Percentiles rank a stretch among this genome's conserved stretches.
Evolutionary conservation across 2,888 invertebrate genomes (phyloP).

Genomic region (Ernsta delagoae): DNA sequence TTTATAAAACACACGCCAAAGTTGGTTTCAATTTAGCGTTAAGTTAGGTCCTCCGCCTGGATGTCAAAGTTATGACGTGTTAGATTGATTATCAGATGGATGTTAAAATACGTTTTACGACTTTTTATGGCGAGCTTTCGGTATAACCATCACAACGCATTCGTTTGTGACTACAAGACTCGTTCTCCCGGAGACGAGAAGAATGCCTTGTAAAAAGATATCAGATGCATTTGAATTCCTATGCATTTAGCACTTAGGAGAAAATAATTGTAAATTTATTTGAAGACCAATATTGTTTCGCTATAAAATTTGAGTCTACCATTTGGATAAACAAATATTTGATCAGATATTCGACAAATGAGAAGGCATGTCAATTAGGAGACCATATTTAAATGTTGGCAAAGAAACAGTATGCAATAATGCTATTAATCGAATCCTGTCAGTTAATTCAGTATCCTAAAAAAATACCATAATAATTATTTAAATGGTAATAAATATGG

Average conservation of each 20-base stretch:
- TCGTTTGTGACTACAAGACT: slow-evolving; percentile 65
- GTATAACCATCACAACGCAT: slow-evolving; percentile 73
- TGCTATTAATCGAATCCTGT: too few relatives aligned
- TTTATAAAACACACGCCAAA: slow-evolving; percentile 40
- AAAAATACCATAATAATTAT: too few relatives aligned
- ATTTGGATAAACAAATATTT: not conserved
- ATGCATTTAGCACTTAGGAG: slow-evolving; percentile 25
- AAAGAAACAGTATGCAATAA: too few relatives aligned
- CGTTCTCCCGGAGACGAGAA: slow-evolving; percentile 41
- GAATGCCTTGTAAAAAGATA: slow-evolving; percentile 30
- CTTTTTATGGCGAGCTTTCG: slow-evolving; percentile 79
- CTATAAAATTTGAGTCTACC: not conserved
- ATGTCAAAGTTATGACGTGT: slow-evolving; percentile 86
- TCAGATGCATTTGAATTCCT: slow-evolving; percentile 31
- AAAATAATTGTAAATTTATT: slow-evolving; percentile 28
- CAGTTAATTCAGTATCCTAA: too few relatives aligned
- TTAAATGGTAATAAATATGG: too few relatives aligned
- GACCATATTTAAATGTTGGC: too few relatives aligned
- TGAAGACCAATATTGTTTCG: slow-evolving; percentile 15
- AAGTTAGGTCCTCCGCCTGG: slow-evolving; percentile 74
- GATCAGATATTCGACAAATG: not conserved
- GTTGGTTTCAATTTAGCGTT: slow-evolving; percentile 46
- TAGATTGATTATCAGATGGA: slow-evolving; percentile 86
- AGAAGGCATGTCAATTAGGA: too few relatives aligned
- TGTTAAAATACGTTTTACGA: slow-evolving; percentile 85